phyloP scores from a whole-genome alignment of 2,113 vertebrate species.

The Tragelaphus scriptus region DNA sequence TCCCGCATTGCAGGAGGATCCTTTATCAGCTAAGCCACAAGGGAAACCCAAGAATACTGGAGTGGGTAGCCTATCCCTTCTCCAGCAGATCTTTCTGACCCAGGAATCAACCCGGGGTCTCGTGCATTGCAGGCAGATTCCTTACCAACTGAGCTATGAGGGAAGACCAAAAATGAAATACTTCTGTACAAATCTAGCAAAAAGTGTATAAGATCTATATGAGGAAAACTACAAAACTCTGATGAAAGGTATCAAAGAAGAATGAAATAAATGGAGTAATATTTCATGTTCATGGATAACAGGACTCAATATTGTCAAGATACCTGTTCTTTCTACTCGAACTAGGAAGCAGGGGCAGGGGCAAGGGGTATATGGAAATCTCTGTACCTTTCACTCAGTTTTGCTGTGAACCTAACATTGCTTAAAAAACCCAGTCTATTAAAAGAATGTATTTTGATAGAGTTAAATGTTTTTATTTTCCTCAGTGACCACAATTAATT shows the following conservation, averaged over 20 bases:
- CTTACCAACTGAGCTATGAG: background rate
- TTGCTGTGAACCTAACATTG: background rate
- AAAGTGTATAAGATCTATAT: background rate
- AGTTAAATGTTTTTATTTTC: constrained; percentile 5
- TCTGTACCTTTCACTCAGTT: background rate
- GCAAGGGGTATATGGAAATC: background rate
- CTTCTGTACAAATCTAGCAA: background rate
- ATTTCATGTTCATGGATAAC: background rate
- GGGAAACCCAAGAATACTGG: background rate
- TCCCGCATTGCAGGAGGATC: background rate
- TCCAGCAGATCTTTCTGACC: background rate
- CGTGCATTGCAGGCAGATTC: background rate
- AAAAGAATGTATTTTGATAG: background rate
- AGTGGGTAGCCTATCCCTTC: background rate
- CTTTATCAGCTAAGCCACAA: background rate
- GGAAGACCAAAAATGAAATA: background rate
- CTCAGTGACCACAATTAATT: background rate
- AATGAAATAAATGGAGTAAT: background rate
- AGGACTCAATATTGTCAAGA: background rate
- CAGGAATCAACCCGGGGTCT: background rate
- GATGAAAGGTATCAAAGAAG: background rate
- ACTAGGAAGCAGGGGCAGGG: background rate
- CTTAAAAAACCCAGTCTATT: background rate
- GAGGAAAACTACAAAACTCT: background rate
- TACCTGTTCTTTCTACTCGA: background rate